Evolutionary conservation across 2,888 invertebrate genomes (phyloP), one percentile per base, ranked within the genome.

Genomic region (Hybos culiciformis): DNA sequence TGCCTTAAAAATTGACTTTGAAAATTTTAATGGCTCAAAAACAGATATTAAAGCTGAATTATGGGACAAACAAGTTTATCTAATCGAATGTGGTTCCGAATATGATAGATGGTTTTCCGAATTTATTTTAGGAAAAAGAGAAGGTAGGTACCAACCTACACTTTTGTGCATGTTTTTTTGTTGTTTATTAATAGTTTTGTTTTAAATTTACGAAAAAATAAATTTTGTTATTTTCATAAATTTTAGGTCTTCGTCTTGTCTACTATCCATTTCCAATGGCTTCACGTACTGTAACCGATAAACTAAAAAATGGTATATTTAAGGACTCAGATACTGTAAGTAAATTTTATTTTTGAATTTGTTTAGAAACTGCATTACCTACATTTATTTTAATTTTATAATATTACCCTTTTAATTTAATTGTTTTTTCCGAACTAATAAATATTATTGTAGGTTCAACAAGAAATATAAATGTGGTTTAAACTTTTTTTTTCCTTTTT

Each of bases 51-150:
- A 60, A 4, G 73, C 75, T 0, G 55, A 64, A 0, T 70, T 80
- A 1, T 79, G 77, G 76, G 70, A 72, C 11, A 66, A 66, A 2
- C 55, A 66, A 0, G 70, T 82, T 2, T 67, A 72, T 1, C 80
- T 78, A 0, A 69, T 75, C 51, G 78, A 85, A 55, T 87, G 86
- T 57, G 87, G 87, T 0, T 73, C 74, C 45, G 75, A 75, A 48
- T 76, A 73, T 11, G 75, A 80, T 15, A 72, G 74, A 42, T 88
- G 88, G 88, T 69, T 88, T 54, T 77, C 80, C 1, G 71, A 67
- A 37, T 57, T 19, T 17, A 53, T 64, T 37, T 39, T 59, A 4
- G 66, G 68, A 40, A 64, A 73, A 37, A 62, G 70, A 8, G 56
- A 54, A 0, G 74, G 70, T n/a, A n/a, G n/a, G n/a, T n/a, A n/a